Base-by-base conservation (phyloP, 2,113 vertebrate species). In the Tinamus guttatus region DNA sequence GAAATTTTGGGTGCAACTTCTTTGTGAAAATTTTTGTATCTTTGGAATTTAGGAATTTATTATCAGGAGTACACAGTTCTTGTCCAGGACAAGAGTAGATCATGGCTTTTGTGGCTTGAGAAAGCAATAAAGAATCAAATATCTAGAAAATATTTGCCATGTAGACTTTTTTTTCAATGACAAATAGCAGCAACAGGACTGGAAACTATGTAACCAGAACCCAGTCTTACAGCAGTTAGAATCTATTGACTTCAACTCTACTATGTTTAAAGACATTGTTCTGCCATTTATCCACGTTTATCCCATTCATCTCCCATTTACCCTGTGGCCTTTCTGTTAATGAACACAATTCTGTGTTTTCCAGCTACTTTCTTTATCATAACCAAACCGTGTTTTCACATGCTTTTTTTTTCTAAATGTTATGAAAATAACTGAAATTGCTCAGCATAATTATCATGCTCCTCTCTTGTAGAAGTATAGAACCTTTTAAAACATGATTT, bases 1-100 rank as follows among this genome's bases (percentile, higher is more conserved):
- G 82, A 93, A 93, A 75, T 71, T 75, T 62, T 36, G 25, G 9
- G 41, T 65, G 19, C 83, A 89, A 89, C 81, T 38, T 47, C 11
- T 58, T 43, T 54, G 45, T 49, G 75, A 25, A 85, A 83, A 43
- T 68, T 9, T 65, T 70, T 40, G 4, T 80, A 5, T 34, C n/a
- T 94, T 85, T 83, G 68, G 60, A 77, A 83, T 16, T 64, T 78
- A 11, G 1, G 3, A n/a, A 49, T 22, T 69, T 70, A 25, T 67
- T 73, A 93, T 90, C 69, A 41, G 45, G 51, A 87, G 21, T 22
- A 22, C 0, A 2, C 40, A 65, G 21, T 65, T 94, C 62, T 85
- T 63, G 25, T 27, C 40, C 41, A 64, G 59, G 13, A 63, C n/a
- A 28, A 28, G 85, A 3, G 2, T 14, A 82, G 52, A 54, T 63